These are phyloP conservation scores for Eupithecia exiguata DNA, from an alignment of 2,888 invertebrate species.

Conservation along the genomic window DNA sequence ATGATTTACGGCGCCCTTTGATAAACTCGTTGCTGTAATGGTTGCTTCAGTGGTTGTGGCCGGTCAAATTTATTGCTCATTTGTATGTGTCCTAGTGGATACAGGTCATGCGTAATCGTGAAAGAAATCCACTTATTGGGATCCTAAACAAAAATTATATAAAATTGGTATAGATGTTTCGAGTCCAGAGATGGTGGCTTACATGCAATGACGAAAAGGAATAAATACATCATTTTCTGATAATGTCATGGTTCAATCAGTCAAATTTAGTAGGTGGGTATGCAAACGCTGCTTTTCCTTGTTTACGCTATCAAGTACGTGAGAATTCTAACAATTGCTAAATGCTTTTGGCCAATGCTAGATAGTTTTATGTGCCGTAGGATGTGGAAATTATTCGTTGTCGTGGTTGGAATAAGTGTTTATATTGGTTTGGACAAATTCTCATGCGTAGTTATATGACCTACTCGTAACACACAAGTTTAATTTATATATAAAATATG, in stretches of 20 bases:
- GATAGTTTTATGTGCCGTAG: slow-evolving; percentile 16
- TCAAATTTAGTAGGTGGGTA: not conserved
- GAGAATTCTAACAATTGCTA: slow-evolving; percentile 22
- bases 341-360: slow-evolving; percentile 27
- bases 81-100: not conserved
- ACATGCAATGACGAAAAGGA: not conserved
- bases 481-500: not conserved
- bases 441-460: not conserved
- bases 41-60: slow-evolving; percentile 24
- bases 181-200: not conserved
- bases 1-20: slow-evolving; percentile 38
- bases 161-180: not conserved
- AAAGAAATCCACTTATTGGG: not conserved
- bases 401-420: not conserved
- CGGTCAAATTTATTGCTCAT: slow-evolving; percentile 8
- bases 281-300: not conserved
- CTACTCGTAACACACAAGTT: not conserved
- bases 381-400: slow-evolving; percentile 21
- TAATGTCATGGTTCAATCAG: not conserved
- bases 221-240: not conserved
- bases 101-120: not conserved
- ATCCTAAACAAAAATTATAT: not conserved
- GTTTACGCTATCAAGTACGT: slow-evolving; percentile 9
- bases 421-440: slow-evolving; percentile 16
- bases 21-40: slow-evolving; percentile 25